Base-by-base conservation (phyloP, 1,140 invertebrate genomes). In the Achroia grisella region DNA sequence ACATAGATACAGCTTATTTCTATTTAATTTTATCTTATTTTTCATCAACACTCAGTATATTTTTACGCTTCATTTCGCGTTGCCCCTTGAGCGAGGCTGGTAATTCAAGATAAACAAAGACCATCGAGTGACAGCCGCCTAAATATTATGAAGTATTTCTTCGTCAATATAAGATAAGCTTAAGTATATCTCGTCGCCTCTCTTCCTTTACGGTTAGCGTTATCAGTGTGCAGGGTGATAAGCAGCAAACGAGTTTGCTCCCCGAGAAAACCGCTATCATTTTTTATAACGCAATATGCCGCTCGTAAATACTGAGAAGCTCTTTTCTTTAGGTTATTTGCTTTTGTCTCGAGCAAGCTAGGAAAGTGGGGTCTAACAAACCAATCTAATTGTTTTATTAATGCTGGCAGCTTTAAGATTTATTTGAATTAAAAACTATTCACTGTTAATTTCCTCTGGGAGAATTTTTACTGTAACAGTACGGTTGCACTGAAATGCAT, bases 201-300 rank as follows among this genome's bases (percentile, higher is more conserved):
- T 49, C 43, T 67, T 64, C 61, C 43, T 67, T 64, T 63, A 68
- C 54, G 52, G 50, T 45, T 41, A 35, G 52, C 52, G 46, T 61
- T 68, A 64, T 68, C 61, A 60, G 47, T 34, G 33, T 32, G 46
- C 17, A 27, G 39, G 42, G 52, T 48, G 61, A 64, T 64, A 64
- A 64, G 51, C 50, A 32, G 56, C 51, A 64, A 64, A 64, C 57
- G 61, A 61, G 57, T 43, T 50, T 55, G 57, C 52, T 56, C 48
- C 49, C 17, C 52, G 54, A 54, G 61, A 54, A 67, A 58, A 57
- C 59, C 59, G 63, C 58, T 52, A 59, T 61, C 55, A 62, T 64
- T 64, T 63, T 66, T 68, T 68, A 68, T 68, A 61, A 61, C 64
- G 64, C 61, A 64, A 64, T 68, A 68, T 64, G 64, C 59, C 51